Percentiles rank a stretch among this genome's conserved stretches.
Evolutionary conservation across 1,140 invertebrate species (phyloP).

Genomic region (Odontomachus brunneus): DNA sequence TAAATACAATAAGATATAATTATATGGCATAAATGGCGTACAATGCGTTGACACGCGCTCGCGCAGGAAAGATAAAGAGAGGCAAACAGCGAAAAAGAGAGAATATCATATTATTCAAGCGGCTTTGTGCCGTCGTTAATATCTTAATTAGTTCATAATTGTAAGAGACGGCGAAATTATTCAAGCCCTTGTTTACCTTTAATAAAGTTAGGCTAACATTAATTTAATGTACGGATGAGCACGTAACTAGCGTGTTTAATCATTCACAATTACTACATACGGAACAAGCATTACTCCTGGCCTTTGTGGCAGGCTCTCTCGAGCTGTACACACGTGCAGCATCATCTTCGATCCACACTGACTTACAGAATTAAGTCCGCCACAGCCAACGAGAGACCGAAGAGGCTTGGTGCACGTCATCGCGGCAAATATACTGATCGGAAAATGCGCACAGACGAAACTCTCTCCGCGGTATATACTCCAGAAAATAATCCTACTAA

Average conservation of each 20-base stretch:
- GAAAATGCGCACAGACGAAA: neutral
- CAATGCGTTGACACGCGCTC: no score
- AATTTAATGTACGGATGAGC: no score
- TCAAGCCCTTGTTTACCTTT: neutral
- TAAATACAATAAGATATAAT: no score
- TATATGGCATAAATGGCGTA: no score
- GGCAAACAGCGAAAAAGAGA: no score
- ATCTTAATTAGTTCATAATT: conserved; percentile 4
- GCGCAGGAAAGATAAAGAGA: neutral
- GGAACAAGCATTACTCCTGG: no score
- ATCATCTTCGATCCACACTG: conserved; percentile 13
- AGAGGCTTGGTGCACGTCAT: conserved; percentile 6
- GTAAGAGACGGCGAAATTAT: neutral
- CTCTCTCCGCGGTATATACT: neutral
- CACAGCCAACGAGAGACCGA: neutral
- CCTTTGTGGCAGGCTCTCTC: no score
- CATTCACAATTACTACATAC: no score
- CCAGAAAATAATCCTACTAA: neutral
- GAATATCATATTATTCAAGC: neutral
- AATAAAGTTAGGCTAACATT: neutral
- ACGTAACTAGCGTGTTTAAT: no score
- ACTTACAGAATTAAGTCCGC: conserved; percentile 2
- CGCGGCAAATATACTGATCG: conserved; percentile 3
- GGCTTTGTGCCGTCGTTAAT: neutral
- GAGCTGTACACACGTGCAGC: neutral